These are phyloP conservation scores for Cynoglossus semilaevis DNA, from an alignment of 2,113 vertebrate genomes.

Conservation along the genomic window DNA sequence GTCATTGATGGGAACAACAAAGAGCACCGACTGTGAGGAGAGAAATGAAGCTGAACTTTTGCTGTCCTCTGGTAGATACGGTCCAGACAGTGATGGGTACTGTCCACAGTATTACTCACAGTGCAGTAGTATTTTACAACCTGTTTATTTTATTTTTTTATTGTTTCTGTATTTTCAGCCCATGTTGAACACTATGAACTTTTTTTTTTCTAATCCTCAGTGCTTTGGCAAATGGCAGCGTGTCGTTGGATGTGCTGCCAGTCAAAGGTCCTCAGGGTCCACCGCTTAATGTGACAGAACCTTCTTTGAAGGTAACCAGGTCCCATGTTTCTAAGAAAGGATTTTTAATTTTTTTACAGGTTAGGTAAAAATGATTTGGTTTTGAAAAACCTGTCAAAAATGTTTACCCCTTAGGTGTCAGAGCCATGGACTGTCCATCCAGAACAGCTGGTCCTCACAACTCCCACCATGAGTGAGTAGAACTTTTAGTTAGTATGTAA, in stretches of 20 bases:
- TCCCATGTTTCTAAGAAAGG: not conserved
- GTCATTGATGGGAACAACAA: conserved; percentile 77
- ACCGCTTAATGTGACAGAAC: conserved; percentile 57
- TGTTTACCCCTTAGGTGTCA: conserved; percentile 27
- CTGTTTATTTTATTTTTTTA: no score
- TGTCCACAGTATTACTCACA: not conserved
- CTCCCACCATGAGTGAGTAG: conserved; percentile 83
- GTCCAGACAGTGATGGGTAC: conserved; percentile 77
- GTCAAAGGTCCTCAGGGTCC: conserved; percentile 90
- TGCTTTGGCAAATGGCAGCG: conserved; percentile 68
- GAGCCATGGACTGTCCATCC: conserved; percentile 83
- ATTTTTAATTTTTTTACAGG: not conserved
- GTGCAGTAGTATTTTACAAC: not conserved
- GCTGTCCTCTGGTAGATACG: conserved; percentile 38
- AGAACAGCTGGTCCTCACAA: conserved; percentile 80
- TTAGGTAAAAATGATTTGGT: not conserved
- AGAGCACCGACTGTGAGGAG: conserved; percentile 41
- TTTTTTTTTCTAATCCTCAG: conserved; percentile 49
- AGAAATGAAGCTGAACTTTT: conserved; percentile 49
- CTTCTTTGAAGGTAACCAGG: conserved; percentile 54
- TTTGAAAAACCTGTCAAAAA: no score
- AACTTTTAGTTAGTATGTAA: not conserved
- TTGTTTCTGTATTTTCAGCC: no score
- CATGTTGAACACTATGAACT: no score
- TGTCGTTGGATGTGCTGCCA: conserved; percentile 89